Base-by-base conservation (phyloP, 1,140 invertebrate genomes). In the Penaeus japonicus region DNA sequence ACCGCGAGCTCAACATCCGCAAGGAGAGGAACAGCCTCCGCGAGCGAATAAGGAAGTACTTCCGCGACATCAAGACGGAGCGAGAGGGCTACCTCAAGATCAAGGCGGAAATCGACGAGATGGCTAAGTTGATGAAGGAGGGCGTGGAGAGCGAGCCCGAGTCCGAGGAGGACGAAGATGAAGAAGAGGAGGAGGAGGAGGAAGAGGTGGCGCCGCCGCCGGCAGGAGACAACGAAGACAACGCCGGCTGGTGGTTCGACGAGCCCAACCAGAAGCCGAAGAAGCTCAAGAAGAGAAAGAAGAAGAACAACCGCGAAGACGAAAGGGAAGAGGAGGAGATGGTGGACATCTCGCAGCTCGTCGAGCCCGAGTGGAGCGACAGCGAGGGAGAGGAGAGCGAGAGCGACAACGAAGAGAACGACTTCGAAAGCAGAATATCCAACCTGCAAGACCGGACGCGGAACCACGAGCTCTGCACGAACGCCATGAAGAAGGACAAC, bases 11-110 rank as follows among this genome's bases (percentile, higher is more conserved):
- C 22, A 90, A 87, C 30, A 83, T 86, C 22, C n/a, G 62, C 35
- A 87, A 90, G 22, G 90, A 90, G n/a, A 83, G 88, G 27, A 84
- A 85, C 12, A 85, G 62, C 30, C 53, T 89, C 5, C 77, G 88
- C 22, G 90, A 90, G n/a, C 87, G 85, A 57, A 89, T 90, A n/a
- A 89, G 75, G n/a, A 82, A 89, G n/a, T 89, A 78, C 84, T 89
- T 73, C 79, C 17, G 53, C 54, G 75, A 89, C 59, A 90, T 89
- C 88, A 84, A 79, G 57, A 32, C 39, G 15, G 90, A 90, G 30
- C 32, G 90, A 70, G 53, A 89, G 24, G 80, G 84, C 15, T 90
- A 89, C 55, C 73, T 90, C 0, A 90, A 90, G 55, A 87, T 80
- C 17, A 90, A 90, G 55, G 83, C 27, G 24, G 90, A 90, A 84